phyloP scores from a whole-genome alignment of 2,113 vertebrate species.

The Ptilonorhynchus violaceus region DNA sequence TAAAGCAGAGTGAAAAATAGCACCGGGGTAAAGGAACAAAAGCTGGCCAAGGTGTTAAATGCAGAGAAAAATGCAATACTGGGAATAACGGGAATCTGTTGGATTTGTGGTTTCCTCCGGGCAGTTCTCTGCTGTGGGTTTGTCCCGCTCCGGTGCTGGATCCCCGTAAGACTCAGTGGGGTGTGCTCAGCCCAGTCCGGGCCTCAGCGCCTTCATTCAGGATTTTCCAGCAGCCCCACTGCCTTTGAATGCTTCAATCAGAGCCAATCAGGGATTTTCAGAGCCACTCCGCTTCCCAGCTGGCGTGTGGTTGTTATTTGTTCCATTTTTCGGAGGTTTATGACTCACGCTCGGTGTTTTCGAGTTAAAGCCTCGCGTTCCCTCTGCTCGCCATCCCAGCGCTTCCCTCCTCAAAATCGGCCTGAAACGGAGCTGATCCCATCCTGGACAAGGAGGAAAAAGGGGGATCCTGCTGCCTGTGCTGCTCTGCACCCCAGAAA shows the following conservation, averaged over 20 bases:
- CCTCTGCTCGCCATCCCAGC: not conserved
- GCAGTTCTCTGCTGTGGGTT: not conserved
- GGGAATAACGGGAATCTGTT: rapidly evolving
- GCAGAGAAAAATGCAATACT: not conserved
- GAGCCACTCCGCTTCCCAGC: not conserved
- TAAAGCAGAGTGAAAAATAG: not conserved
- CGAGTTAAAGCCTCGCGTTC: not conserved
- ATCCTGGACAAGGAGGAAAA: not conserved
- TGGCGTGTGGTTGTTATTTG: not conserved
- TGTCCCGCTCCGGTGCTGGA: not conserved
- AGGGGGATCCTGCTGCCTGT: rapidly evolving
- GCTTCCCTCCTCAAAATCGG: not conserved
- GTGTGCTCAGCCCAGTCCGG: not conserved
- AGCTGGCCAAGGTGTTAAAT: not conserved
- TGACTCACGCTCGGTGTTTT: not conserved
- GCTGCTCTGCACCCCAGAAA: not conserved
- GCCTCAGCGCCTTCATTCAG: not conserved
- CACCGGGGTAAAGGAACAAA: not conserved
- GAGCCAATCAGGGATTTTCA: constrained; percentile 30
- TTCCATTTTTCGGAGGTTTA: not conserved
- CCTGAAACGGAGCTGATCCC: rapidly evolving
- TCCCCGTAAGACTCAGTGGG: not conserved
- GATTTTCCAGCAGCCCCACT: not conserved
- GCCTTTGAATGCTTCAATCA: constrained; percentile 34
- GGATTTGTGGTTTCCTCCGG: not conserved